Conservation (phyloP, 2,113 vertebrate genomes). For the Sebastes schlegelii region DNA sequence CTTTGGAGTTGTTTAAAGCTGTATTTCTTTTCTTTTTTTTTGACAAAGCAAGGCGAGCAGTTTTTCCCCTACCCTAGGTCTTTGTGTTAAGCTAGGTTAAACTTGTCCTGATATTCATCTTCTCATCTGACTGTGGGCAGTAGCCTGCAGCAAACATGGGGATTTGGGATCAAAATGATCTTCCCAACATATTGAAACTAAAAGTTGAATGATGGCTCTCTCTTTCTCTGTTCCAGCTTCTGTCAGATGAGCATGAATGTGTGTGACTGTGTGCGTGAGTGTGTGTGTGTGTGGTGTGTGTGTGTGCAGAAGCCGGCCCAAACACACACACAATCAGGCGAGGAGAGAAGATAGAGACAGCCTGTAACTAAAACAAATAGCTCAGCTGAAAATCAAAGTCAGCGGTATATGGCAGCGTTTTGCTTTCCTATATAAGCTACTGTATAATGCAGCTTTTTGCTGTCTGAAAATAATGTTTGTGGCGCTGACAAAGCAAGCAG, state of each 20-base stretch:
- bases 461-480: slow-evolving; percentile 38
- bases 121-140: too few species aligned
- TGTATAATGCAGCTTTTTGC: slow-evolving; percentile 38
- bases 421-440: slow-evolving; percentile 14
- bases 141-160: too few species aligned
- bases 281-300: neutral
- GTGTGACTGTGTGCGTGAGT: neutral
- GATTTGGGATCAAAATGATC: neutral
- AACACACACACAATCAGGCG: slow-evolving; percentile 6
- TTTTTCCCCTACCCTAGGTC: too few species aligned
- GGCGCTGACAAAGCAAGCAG: slow-evolving; percentile 48
- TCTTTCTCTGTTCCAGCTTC: neutral
- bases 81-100: too few species aligned
- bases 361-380: slow-evolving; percentile 46
- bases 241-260: neutral
- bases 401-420: slow-evolving; percentile 34
- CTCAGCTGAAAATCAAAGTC: slow-evolving; percentile 53
- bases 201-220: neutral
- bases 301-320: neutral
- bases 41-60: too few species aligned
- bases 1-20: too few species aligned
- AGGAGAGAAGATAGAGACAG: neutral
- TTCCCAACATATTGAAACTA: neutral
- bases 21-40: too few species aligned
- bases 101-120: too few species aligned